Base-by-base conservation (phyloP, 1,140 invertebrate species). In the Coelopa frigida region DNA sequence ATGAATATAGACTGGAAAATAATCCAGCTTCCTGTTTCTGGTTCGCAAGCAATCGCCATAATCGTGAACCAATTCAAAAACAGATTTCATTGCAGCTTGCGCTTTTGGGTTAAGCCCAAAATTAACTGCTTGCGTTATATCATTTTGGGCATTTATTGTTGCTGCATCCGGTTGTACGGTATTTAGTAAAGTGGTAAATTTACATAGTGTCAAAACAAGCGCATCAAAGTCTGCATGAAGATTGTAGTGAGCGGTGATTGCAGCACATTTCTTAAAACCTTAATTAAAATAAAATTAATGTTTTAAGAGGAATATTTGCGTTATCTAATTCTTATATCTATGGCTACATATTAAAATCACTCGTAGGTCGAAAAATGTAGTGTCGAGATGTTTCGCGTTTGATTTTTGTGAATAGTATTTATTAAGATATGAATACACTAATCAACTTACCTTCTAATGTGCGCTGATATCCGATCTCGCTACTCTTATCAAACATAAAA, bases 161-260 rank as follows among this genome's bases (percentile, higher is more conserved):
- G 53, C 29, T 24, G 58, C 58, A 6, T 63, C 56, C 14, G 72
- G 70, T 52, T 76, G 50, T 46, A 73, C 70, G 43, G 56, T 56
- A 54, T 72, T 68, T 46, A 77, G 71, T 18, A 93, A 71, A 1
- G 82, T 81, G 0, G 87, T 89, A 55, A 97, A 99, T 70, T 98
- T 99, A 72, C 90, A 95, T 1, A 99, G 73, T 15, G 90, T 91
- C 11, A 95, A 84, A 32, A 98, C 80, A 4, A 99, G 73, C 49
- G 94, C 94, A 72, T 99, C 96, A 57, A 98, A 82, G 33, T 94
- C 89, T 53, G 86, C 83, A 57, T 81, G 84, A 77, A 94, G 87
- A 22, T 79, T 81, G 70, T 92, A 94, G 62, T 93, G 81, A 22
- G 90, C 87, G 20, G 91, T 86, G 48, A 98, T 91, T 46, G 84